phyloP scores from a whole-genome alignment of 2,888 invertebrate species.

The Prostheceraeus crozeri region DNA sequence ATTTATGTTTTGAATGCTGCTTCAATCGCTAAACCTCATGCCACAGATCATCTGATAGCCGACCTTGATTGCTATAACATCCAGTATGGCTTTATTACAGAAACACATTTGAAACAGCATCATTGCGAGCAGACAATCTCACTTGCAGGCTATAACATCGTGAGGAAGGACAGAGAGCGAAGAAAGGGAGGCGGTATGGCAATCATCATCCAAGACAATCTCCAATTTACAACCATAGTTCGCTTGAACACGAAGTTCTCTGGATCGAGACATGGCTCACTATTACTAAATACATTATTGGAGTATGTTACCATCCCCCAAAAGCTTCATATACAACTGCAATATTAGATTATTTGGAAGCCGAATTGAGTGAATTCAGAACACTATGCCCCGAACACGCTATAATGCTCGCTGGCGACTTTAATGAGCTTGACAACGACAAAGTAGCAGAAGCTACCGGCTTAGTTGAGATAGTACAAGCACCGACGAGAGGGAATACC shows the following conservation, averaged over 20 bases:
- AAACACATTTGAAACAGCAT: slow-evolving; percentile 10
- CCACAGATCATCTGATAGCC: neutral
- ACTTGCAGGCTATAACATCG: neutral
- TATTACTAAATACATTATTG: neutral
- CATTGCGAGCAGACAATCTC: neutral
- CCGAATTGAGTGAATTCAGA: too few relatives aligned
- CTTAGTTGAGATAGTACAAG: slow-evolving; percentile 16
- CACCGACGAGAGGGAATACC: neutral
- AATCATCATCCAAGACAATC: slow-evolving; percentile 2
- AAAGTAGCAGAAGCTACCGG: too few relatives aligned
- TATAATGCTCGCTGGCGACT: slow-evolving; percentile 11
- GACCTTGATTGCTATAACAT: neutral
- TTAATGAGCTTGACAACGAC: neutral
- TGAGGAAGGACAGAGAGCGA: neutral
- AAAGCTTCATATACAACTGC: neutral
- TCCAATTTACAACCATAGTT: slow-evolving; percentile 6
- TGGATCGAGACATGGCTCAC: neutral
- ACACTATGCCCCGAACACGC: too few relatives aligned
- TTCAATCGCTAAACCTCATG: slow-evolving; percentile 1
- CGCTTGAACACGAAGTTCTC: slow-evolving; percentile 1
- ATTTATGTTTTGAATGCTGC: too few relatives aligned
- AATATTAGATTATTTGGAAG: too few relatives aligned
- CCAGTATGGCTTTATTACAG: neutral
- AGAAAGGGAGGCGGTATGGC: slow-evolving; percentile 12
- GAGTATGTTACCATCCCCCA: neutral